phyloP scores from a whole-genome alignment of 2,113 vertebrate species.

The Choloepus hoffmanni region DNA sequence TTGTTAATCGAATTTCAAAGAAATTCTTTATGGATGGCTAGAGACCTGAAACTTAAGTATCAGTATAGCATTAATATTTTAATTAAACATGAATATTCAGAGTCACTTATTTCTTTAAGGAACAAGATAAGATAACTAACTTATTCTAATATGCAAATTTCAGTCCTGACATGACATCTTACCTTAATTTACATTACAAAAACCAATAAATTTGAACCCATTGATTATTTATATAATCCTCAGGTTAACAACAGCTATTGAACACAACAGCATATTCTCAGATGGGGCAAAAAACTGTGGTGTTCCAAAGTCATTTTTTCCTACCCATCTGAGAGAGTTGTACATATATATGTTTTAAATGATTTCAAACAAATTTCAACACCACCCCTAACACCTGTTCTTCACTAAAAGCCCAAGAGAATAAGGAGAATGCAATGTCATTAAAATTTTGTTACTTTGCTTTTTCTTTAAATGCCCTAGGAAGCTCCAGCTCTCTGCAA shows the following conservation, averaged over 20 bases:
- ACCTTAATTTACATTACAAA: slow-evolving; percentile 86
- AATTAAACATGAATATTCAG: slow-evolving; percentile 89
- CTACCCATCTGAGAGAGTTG: neutral
- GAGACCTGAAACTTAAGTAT: slow-evolving; percentile 83
- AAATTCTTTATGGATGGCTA: slow-evolving; percentile 82
- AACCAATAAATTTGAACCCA: slow-evolving; percentile 81
- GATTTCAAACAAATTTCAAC: slow-evolving; percentile 63
- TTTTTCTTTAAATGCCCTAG: slow-evolving; percentile 55
- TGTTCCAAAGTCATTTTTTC: slow-evolving; percentile 57
- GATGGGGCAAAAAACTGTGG: neutral
- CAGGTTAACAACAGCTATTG: slow-evolving; percentile 70
- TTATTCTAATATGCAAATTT: slow-evolving; percentile 87
- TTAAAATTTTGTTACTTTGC: slow-evolving; percentile 68
- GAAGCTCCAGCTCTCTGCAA: neutral
- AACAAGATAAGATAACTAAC: slow-evolving; percentile 83
- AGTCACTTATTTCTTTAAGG: slow-evolving; percentile 79
- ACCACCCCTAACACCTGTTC: neutral
- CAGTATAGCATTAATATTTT: slow-evolving; percentile 88
- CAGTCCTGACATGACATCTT: slow-evolving; percentile 82
- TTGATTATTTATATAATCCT: slow-evolving; percentile 87
- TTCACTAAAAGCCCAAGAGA: slow-evolving; percentile 67
- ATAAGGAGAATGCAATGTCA: neutral
- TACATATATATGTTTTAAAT: slow-evolving; percentile 47
- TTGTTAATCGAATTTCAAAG: slow-evolving; percentile 79
- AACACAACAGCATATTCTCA: slow-evolving; percentile 63